Conservation (phyloP, 2,888 invertebrate genomes). For the Epirrita christyi region DNA sequence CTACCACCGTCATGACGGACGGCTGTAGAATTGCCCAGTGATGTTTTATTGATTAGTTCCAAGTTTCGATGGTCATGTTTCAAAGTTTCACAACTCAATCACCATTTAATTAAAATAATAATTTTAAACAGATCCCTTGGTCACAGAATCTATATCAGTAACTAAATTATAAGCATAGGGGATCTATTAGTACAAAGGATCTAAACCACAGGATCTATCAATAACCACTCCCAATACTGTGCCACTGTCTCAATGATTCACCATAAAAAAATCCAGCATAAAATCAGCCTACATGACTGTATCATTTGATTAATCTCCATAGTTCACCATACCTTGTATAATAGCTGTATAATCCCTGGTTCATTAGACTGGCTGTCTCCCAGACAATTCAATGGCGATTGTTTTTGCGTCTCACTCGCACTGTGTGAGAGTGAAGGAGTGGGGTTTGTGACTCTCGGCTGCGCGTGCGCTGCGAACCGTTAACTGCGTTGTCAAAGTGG, state of each 20-base stretch:
- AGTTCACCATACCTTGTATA: slow-evolving; percentile 13
- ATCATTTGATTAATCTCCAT: slow-evolving; percentile 17
- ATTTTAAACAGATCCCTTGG: too few species aligned
- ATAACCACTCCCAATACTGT: not conserved
- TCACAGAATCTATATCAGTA: too few species aligned
- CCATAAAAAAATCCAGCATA: not conserved
- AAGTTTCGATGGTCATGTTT: not conserved
- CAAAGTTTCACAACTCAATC: not conserved
- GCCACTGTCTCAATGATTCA: slow-evolving; percentile 3
- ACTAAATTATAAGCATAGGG: too few species aligned
- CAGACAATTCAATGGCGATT: slow-evolving; percentile 69
- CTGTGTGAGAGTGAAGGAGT: slow-evolving; percentile 37
- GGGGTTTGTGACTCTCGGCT: slow-evolving; percentile 42
- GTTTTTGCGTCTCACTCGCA: slow-evolving; percentile 56
- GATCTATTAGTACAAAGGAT: too few species aligned
- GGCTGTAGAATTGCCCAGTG: too few species aligned
- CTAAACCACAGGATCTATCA: too few species aligned
- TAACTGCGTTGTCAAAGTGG: slow-evolving; percentile 50
- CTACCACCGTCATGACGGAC: too few species aligned
- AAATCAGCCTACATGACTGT: slow-evolving; percentile 1
- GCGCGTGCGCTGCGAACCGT: slow-evolving; percentile 67
- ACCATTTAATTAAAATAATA: too few species aligned
- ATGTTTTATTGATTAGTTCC: too few species aligned
- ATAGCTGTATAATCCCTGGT: slow-evolving; percentile 37
- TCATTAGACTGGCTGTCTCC: slow-evolving; percentile 57